Evolutionary conservation across 1,140 invertebrate species (phyloP).

Genomic region (Himalopsyche phryganea): DNA sequence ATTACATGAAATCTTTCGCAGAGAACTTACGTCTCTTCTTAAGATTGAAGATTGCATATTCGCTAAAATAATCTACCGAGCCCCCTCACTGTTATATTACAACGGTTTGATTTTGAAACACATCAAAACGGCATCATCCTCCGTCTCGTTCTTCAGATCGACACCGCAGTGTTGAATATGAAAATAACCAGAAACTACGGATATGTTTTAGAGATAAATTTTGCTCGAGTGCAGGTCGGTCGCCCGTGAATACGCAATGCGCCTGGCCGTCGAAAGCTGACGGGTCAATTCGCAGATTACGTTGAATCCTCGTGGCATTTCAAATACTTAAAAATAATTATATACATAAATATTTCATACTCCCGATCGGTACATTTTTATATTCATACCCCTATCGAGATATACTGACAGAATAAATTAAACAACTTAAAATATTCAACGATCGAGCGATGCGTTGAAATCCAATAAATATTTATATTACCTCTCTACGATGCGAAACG

Average conservation of each 20-base stretch:
- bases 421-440: not conserved
- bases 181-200: conserved; percentile 9
- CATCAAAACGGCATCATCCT: not conserved
- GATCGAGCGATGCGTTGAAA: too few species aligned
- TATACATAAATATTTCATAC: conserved; percentile 7
- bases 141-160: not conserved
- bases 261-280: not conserved
- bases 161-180: not conserved
- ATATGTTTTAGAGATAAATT: conserved; percentile 24
- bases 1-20: not conserved
- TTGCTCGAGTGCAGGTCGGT: not conserved
- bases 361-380: conserved; percentile 3
- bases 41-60: conserved; percentile 20
- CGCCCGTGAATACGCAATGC: not conserved
- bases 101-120: not conserved
- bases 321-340: conserved; percentile 14
- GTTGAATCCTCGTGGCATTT: not conserved
- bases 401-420: not conserved
- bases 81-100: not conserved
- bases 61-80: conserved; percentile 17
- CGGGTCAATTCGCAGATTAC: too few species aligned
- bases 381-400: not conserved
- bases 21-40: not conserved
- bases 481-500: too few species aligned
- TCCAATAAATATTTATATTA: too few species aligned